Evolutionary conservation across 2,113 vertebrate species (phyloP), one percentile per base, ranked within the genome.

Genomic region (Nestor notabilis): DNA sequence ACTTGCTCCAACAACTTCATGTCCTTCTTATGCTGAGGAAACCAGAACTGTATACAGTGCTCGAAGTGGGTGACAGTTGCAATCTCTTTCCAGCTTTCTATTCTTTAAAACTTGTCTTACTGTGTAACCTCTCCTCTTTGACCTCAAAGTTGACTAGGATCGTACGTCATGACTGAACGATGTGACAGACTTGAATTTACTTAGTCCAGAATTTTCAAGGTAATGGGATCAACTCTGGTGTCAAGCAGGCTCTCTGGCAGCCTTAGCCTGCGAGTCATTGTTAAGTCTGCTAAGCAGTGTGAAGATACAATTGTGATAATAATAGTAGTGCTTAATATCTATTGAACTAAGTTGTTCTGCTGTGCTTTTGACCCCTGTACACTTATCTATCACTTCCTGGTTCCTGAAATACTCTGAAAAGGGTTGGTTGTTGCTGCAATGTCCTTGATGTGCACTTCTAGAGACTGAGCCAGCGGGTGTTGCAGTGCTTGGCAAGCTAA

Each of bases 391-490:
- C 37, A 72, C 7, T 12, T 89, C 50, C 56, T 93, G 77, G 20
- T 29, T 91, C 37, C 91, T 85, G 53, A 83, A 92, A 84, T 31
- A 39, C 49, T 74, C 76, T 90, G 81, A 64, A 47, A 95, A 52
- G 31, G 18, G 10, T 53, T 95, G 37, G 49, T 50, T 84, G 41
- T 31, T 92, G 60, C 94, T 96, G 89, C 92, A 95, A 61, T 96
- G 95, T 95, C 93, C 91, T 95, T 96, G 76, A 89, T 63, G 64
- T 87, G 76, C 46, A 76, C 87, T 96, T 93, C 68, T 93, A 56
- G 81, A 95, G 83, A 69, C 94, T 95, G 85, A 94, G 93, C 79
- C 88, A 88, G 94, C 5, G 0, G 82, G 39, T 83, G 85, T 85
- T 92, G 83, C 92, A 92, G 39, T 68, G 77, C 94, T 87, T 94